Conservation (phyloP, 1,140 invertebrate species). For the Bombus haemorrhoidalis region DNA sequence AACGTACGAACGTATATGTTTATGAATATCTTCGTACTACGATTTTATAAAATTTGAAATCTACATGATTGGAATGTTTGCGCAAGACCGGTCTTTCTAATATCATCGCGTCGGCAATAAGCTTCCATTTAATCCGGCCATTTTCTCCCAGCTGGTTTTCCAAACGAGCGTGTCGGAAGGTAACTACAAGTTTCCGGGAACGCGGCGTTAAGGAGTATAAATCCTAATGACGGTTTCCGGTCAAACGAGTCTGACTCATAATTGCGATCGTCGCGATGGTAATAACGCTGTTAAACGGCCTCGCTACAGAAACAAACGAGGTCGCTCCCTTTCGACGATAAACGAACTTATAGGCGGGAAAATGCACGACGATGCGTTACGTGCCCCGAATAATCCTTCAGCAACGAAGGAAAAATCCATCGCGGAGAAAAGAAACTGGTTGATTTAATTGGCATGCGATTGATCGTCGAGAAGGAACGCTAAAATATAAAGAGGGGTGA, state of each 20-base stretch:
- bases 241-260: background rate
- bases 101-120: background rate
- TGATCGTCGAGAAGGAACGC: background rate
- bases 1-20: too few relatives aligned
- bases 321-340: background rate
- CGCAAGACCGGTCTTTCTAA: background rate
- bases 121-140: background rate
- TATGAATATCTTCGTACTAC: too few relatives aligned
- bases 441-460: too few relatives aligned
- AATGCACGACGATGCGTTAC: background rate
- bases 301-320: background rate
- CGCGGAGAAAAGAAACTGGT: too few relatives aligned
- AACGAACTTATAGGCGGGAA: background rate
- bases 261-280: background rate
- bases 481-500: too few relatives aligned
- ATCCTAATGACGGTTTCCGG: background rate
- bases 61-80: too few relatives aligned
- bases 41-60: background rate
- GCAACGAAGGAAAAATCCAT: background rate
- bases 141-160: background rate
- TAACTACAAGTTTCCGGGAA: constrained; percentile 3
- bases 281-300: background rate
- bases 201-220: background rate
- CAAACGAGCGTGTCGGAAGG: background rate
- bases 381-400: background rate